A percentile compares a stretch with the other conserved stretches of the same genome.
These are phyloP conservation scores for Trogon melanurus DNA, from an alignment of 2,113 vertebrate genomes.

Conservation along the genomic window DNA sequence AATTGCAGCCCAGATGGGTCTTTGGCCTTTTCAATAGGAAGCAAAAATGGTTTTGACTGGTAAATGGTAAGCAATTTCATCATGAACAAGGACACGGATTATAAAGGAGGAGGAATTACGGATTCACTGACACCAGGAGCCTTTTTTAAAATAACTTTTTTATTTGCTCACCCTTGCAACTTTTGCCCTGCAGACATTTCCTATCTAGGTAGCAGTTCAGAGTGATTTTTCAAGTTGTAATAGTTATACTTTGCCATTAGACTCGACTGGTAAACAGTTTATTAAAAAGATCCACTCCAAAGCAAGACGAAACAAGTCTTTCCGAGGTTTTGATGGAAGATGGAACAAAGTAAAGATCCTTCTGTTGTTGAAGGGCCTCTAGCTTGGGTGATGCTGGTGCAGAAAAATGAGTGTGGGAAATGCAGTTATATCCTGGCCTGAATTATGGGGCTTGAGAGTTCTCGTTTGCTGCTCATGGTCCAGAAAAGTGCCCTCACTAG, in stretches of 20 bases:
- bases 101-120: neutral
- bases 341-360: neutral
- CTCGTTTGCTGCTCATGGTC: accelerated
- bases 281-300: constrained; percentile 47
- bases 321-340: neutral
- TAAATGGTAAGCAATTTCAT: neutral
- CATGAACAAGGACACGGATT: neutral
- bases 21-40: neutral
- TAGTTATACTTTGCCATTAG: constrained; percentile 8
- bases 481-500: neutral
- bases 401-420: neutral
- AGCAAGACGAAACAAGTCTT: constrained; percentile 20
- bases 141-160: neutral
- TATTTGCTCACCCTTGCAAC: neutral
- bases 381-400: neutral
- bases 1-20: neutral
- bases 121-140: neutral
- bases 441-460: neutral
- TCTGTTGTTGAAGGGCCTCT: neutral
- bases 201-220: constrained; percentile 27
- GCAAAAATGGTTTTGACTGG: neutral
- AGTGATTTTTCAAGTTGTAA: constrained; percentile 17
- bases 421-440: neutral
- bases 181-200: constrained; percentile 39
- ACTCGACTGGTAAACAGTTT: constrained; percentile 47